Conservation (phyloP, 2,888 invertebrate genomes). For the Antheraea assamensis region DNA sequence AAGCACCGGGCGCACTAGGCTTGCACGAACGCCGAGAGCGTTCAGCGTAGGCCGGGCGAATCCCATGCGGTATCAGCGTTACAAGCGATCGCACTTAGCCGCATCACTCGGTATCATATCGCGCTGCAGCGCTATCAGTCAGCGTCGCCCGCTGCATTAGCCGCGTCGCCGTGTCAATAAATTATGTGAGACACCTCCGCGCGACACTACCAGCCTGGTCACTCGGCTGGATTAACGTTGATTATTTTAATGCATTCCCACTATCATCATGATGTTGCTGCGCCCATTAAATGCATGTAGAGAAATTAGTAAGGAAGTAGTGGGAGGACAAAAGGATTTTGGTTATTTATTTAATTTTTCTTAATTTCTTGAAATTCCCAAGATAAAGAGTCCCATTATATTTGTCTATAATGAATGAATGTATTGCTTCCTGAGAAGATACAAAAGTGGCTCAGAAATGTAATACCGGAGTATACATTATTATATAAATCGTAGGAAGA, state of each 20-base stretch:
- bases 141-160: conserved; percentile 78
- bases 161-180: conserved; percentile 73
- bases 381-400: neutral
- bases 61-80: conserved; percentile 56
- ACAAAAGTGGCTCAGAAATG: too few relatives aligned
- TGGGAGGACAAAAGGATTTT: neutral
- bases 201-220: conserved; percentile 63
- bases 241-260: conserved; percentile 25
- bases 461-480: too few relatives aligned
- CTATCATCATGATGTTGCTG: conserved; percentile 18
- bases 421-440: too few relatives aligned
- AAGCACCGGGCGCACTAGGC: conserved; percentile 18
- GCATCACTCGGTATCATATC: conserved; percentile 75
- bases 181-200: conserved; percentile 67
- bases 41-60: conserved; percentile 21
- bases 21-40: conserved; percentile 15
- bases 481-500: too few relatives aligned
- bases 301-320: neutral
- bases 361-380: too few relatives aligned
- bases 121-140: conserved; percentile 75
- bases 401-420: neutral
- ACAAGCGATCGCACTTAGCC: conserved; percentile 81
- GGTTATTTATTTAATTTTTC: too few relatives aligned
- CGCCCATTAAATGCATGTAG: conserved; percentile 5
- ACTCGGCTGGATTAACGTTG: conserved; percentile 53